Evolutionary conservation across 1,140 invertebrate genomes (phyloP).

Genomic region (Dolichoris vasculosae): DNA sequence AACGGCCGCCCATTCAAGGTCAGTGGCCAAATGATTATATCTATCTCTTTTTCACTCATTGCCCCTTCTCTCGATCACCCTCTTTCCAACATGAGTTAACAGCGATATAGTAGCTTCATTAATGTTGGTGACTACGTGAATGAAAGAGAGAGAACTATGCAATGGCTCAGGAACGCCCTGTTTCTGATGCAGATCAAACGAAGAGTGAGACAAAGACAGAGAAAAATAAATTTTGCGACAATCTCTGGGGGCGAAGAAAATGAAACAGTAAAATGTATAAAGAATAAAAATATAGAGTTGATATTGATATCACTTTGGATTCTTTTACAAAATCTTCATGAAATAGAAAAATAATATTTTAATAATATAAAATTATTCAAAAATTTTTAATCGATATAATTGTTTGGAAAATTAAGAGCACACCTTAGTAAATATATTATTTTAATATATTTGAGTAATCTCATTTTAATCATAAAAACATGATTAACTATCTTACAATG

Average conservation of each 20-base stretch:
- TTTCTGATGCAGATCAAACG: neutral
- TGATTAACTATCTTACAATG: too few species aligned
- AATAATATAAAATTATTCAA: neutral
- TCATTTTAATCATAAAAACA: too few species aligned
- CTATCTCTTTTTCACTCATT: slow-evolving; percentile 7
- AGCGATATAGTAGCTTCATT: slow-evolving; percentile 43
- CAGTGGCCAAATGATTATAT: slow-evolving; percentile 49
- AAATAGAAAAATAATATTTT: neutral
- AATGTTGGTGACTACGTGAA: slow-evolving; percentile 24
- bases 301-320: neutral
- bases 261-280: neutral
- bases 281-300: neutral
- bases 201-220: neutral
- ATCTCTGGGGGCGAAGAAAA: neutral
- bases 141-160: neutral
- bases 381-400: too few species aligned
- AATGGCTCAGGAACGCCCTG: slow-evolving; percentile 4
- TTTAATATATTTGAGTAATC: too few species aligned
- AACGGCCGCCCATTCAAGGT: slow-evolving; percentile 48
- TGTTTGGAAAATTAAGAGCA: too few species aligned
- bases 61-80: neutral
- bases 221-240: neutral
- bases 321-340: neutral
- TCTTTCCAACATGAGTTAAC: neutral
- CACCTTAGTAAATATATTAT: too few species aligned